A percentile compares a stretch with the other conserved stretches of the same genome.
phyloP scores from a whole-genome alignment of 2,797 vertebrate genomes.

The Acomys russatus region DNA sequence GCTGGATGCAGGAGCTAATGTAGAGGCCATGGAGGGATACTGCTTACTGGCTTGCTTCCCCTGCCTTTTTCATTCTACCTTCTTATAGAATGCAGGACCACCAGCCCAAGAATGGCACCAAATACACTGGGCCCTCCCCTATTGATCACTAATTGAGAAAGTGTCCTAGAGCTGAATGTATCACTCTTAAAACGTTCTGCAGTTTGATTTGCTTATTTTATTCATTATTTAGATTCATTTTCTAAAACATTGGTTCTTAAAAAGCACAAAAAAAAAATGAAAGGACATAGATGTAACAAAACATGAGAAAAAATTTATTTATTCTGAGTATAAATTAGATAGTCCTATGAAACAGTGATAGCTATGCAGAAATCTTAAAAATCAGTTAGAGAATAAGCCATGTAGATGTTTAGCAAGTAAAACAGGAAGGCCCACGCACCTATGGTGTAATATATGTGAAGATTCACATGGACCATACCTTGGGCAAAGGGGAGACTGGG shows the following conservation, averaged over 20 bases:
- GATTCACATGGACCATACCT: background rate
- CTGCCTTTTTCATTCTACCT: background rate
- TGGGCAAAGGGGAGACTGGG: background rate
- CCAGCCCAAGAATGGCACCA: background rate
- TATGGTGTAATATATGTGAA: background rate
- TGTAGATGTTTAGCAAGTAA: background rate
- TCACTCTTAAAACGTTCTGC: no score
- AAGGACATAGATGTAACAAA: background rate
- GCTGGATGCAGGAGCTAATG: background rate
- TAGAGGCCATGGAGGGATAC: background rate
- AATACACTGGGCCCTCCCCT: background rate
- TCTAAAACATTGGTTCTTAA: background rate
- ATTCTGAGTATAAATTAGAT: background rate
- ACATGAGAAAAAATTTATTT: background rate
- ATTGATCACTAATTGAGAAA: background rate
- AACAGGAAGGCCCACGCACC: background rate
- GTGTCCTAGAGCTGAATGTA: background rate
- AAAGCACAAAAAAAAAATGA: background rate
- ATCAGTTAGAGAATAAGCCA: background rate
- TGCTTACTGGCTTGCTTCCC: background rate
- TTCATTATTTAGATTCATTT: no score
- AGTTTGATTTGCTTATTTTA: no score
- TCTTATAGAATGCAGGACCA: background rate
- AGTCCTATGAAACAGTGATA: background rate
- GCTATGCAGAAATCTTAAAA: slow-evolving; percentile 9